Evolutionary conservation across 2,888 invertebrate genomes (phyloP).

Genomic region (Acronicta aceris): DNA sequence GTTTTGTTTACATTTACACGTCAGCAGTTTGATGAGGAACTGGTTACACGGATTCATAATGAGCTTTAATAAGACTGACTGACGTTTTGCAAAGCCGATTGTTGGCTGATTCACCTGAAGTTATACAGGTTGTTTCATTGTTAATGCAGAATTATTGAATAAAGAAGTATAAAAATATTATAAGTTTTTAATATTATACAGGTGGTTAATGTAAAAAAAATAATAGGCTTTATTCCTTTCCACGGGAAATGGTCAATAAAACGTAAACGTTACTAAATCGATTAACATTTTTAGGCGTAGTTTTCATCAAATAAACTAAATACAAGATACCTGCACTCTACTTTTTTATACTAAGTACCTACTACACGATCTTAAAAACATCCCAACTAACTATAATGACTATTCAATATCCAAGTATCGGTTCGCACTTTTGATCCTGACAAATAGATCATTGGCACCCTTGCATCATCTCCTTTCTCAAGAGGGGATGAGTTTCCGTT

Average conservation of each 20-base stretch:
- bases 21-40: conserved; percentile 77
- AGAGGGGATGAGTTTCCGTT: conserved; percentile 61
- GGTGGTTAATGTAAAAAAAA: no score
- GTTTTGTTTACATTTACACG: conserved; percentile 88
- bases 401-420: conserved; percentile 45
- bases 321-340: no score
- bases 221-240: no score
- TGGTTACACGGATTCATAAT: conserved; percentile 68
- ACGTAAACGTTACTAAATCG: no score
- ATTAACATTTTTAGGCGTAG: no score
- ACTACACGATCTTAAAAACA: no score
- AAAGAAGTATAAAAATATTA: no score
- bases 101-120: conserved; percentile 18
- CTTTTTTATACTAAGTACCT: no score
- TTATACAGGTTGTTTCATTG: background rate
- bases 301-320: no score
- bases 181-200: no score
- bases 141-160: background rate
- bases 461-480: conserved; percentile 64
- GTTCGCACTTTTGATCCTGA: conserved; percentile 58
- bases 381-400: conserved; percentile 38
- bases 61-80: conserved; percentile 47
- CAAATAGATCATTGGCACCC: conserved; percentile 59
- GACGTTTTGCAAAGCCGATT: conserved; percentile 28
- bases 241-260: no score